Evolutionary conservation across 2,888 invertebrate genomes (phyloP), one percentile per base, ranked within the genome.

Genomic region (Chymomyza amoena): DNA sequence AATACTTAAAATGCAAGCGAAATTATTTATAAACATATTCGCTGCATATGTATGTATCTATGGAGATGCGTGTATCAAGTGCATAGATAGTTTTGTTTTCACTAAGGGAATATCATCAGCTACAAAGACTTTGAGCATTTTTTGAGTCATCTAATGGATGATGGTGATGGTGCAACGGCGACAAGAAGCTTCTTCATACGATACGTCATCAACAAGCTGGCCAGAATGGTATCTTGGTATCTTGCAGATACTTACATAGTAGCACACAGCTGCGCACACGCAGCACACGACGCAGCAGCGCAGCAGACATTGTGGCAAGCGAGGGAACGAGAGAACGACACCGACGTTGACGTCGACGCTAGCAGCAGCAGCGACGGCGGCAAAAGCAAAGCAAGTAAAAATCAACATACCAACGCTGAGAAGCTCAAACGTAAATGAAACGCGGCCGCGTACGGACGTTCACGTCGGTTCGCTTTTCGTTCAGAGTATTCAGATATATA

Each of bases 391-490:
- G 71, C 68, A 84, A 87, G 88, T 86, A 83, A 78, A 88, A 86
- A 76, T 73, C 83, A 57, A 86, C 84, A 86, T 80, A 84, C 73
- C 88, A 70, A 69, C 69, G 76, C 75, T 72, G 66, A 36, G 60
- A 56, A 73, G 61, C 72, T 79, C 88, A 90, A 88, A 90, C 88
- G 86, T 81, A 84, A 81, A 83, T 84, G 86, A 90, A 85, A 82
- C 87, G 86, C 87, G 80, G 82, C 80, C 89, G 87, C 83, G 89
- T 90, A 79, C 84, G 87, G 90, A 82, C 80, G 78, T 80, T 32
- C 32, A 32, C 32, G 32, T 32, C 32, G 32, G 7, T 13, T n/a
- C 6, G 16, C 51, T 16, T 28, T 18, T 20, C 63, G 36, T 50
- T 32, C 20, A 36, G 6, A 32, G 9, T 32, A 32, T 25, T 18